These are phyloP conservation scores for Ianthella basta DNA, from an alignment of 37 sponge, comb jelly and placozoan species.

Conservation along the genomic window DNA sequence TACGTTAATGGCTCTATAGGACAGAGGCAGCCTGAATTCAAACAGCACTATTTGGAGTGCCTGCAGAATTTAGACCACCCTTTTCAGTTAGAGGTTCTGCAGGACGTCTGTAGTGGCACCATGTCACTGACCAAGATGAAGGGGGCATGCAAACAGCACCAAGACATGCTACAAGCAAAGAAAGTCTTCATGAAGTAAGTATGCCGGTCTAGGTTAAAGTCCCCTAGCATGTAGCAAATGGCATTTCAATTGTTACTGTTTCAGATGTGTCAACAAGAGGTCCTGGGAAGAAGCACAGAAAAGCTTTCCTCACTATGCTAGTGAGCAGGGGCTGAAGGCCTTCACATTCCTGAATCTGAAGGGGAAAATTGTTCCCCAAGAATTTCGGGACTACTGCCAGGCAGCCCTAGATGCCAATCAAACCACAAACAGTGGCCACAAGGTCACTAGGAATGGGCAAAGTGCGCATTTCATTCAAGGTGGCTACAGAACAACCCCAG, in stretches of 20 bases:
- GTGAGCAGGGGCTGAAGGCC: background rate
- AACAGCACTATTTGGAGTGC: background rate
- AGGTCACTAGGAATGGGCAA: background rate
- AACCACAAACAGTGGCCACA: background rate
- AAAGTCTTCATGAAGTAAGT: slow-evolving; percentile 5
- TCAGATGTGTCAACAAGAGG: background rate
- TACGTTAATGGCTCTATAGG: background rate
- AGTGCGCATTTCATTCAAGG: background rate
- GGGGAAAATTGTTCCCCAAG: background rate
- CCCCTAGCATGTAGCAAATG: background rate
- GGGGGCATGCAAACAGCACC: background rate
- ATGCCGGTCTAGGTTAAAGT: background rate
- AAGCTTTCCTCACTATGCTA: background rate
- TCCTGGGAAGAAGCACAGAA: slow-evolving; percentile 10
- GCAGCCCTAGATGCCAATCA: slow-evolving; percentile 8
- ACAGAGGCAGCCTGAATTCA: background rate
- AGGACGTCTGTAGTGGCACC: too few relatives aligned
- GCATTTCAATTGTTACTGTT: background rate
- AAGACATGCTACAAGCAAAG: background rate
- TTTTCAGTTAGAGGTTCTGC: too few relatives aligned
- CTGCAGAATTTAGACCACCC: too few relatives aligned
- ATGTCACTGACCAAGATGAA: background rate
- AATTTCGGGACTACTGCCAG: slow-evolving; percentile 1
- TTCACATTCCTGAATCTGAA: background rate
- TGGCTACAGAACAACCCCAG: too few relatives aligned